Evolutionary conservation across 2,888 invertebrate species (phyloP).

Genomic region (Aspidiotus rigidus): DNA sequence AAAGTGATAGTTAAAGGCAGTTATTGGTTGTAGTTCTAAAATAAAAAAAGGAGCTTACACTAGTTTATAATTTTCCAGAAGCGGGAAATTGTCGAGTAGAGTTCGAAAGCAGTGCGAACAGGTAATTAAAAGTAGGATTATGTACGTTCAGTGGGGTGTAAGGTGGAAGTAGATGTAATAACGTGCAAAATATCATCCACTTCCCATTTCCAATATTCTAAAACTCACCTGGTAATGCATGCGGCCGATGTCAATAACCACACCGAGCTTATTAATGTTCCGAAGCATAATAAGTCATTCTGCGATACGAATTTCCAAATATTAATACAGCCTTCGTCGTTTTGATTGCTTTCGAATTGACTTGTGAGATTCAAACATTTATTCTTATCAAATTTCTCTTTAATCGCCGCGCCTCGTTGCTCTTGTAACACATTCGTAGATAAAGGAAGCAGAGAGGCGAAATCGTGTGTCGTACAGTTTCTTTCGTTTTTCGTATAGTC

Average conservation of each 20-base stretch:
- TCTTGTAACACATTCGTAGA: too few species aligned
- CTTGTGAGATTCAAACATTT: constrained; percentile 15
- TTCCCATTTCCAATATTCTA: too few species aligned
- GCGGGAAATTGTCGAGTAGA: too few species aligned
- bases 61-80: too few species aligned
- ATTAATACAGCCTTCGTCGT: constrained; percentile 34
- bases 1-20: too few species aligned
- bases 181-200: too few species aligned
- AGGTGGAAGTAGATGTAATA: too few species aligned
- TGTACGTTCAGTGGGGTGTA: too few species aligned
- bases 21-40: too few species aligned
- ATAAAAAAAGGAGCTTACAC: too few species aligned
- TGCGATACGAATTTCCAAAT: constrained; percentile 37
- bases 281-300: constrained; percentile 38
- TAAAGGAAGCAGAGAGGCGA: background rate
- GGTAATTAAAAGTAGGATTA: too few species aligned
- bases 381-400: constrained; percentile 22
- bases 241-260: constrained; percentile 40
- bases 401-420: background rate
- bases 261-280: constrained; percentile 39
- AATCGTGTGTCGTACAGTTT: background rate
- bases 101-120: too few species aligned
- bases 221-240: constrained; percentile 39
- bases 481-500: background rate
- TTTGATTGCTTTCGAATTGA: background rate